Base-by-base conservation (phyloP, 2,113 vertebrate species). In the Ondatra zibethicus region DNA sequence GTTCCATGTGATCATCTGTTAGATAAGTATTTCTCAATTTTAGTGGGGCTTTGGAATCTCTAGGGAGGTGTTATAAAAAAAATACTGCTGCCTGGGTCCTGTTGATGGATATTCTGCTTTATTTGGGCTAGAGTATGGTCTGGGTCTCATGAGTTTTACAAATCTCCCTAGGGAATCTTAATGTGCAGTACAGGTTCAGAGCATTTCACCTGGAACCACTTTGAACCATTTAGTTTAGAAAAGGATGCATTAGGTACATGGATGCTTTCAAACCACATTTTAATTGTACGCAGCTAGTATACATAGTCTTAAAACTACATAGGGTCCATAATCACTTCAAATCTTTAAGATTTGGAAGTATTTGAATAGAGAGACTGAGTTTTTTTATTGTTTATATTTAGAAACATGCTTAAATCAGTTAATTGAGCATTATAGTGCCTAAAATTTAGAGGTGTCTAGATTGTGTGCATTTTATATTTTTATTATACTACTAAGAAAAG, bases 31-130 rank as follows among this genome's bases (percentile, higher is more conserved):
- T 77, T 95, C 36, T 92, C 45, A 81, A 47, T 13, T 76, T 93
- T 58, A 10, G 31, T 91, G 65, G 23, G 4, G 78, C 23, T 50
- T 33, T 90, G 50, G 33, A 39, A 73, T 70, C 16, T 95, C 42
- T 73, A 58, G 14, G 47, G 27, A 45, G 33, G 19, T 5, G 5
- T 50, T 39, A 84, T 88, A 81, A 84, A 84, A 91, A 91, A 81
- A 50, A 47, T 45, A 68, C 33, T 70, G 4, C 66, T 39, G n/a
- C 29, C 36, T 96, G 78, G 1, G 3, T 88, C 3, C 7, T 73
- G 58, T 14, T 25, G 25, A 86, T 72, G 65, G n/a, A 93, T 17
- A 76, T 88, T 96, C 50, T 92, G 33, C 77, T 82, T 96, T 92
- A 94, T 82, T 81, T 81, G 29, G 3, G 91, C 55, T 85, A 9